These are phyloP conservation scores for Xenopus petersii DNA, from an alignment of 2,797 vertebrate genomes.

Conservation along the genomic window DNA sequence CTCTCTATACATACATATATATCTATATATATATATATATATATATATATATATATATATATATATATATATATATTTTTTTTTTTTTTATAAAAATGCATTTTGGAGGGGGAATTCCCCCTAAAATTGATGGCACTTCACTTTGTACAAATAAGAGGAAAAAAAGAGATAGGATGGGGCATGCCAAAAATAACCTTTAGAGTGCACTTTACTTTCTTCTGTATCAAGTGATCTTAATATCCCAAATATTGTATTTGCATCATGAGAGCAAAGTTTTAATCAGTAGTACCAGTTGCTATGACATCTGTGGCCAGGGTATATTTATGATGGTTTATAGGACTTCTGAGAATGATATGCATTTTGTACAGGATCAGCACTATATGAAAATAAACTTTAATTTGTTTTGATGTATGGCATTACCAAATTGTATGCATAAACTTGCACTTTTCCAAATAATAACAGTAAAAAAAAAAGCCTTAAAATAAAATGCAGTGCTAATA, in stretches of 20 bases:
- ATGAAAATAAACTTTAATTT: conserved; percentile 33
- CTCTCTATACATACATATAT: not conserved
- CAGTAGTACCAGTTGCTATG: conserved; percentile 30
- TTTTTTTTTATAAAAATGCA: conserved; percentile 9
- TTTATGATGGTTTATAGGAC: conserved; percentile 16
- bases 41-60: too few species aligned
- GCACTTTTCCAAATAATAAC: conserved; percentile 36
- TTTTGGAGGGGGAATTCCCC: conserved; percentile 7
- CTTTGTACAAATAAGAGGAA: conserved; percentile 27
- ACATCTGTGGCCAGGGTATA: conserved; percentile 11
- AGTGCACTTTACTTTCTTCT: conserved; percentile 46
- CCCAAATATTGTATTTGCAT: conserved; percentile 32
- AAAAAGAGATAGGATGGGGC: conserved; percentile 31
- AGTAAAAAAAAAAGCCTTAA: not conserved
- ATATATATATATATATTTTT: too few species aligned
- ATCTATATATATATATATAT: not conserved
- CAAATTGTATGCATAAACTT: conserved; percentile 30
- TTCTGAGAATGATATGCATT: conserved; percentile 36
- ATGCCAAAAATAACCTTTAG: conserved; percentile 45
- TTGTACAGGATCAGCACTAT: conserved; percentile 43
- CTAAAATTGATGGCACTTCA: conserved; percentile 7
- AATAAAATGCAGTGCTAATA: not conserved
- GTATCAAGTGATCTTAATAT: conserved; percentile 33
- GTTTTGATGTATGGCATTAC: conserved; percentile 41
- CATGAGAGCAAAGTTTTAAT: conserved; percentile 11